A percentile compares a stretch with the other conserved stretches of the same genome.
These are phyloP conservation scores for Sanderia malayensis DNA, from an alignment of 30 jellyfish, hydroid and myxozoan genomes.

Conservation along the genomic window DNA sequence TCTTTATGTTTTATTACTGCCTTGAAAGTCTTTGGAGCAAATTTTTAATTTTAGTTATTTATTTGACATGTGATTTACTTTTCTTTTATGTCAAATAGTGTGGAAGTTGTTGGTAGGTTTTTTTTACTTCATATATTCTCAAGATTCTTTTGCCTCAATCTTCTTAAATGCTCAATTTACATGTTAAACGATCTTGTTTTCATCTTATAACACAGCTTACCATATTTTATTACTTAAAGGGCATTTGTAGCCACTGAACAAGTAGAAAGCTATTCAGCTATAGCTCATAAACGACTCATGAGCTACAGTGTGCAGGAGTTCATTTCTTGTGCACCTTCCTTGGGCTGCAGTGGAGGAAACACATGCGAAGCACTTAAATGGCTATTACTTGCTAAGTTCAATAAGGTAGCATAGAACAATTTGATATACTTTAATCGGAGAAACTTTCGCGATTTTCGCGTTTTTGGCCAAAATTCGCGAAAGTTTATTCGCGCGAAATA, in stretches of 20 bases:
- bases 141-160: not conserved
- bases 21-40: not conserved
- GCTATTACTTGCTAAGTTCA: slow-evolving; percentile 30
- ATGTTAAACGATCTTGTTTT: not conserved
- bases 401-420: slow-evolving; percentile 36
- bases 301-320: slow-evolving; percentile 78
- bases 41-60: not conserved
- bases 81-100: slow-evolving; percentile 28
- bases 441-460: too few relatives aligned
- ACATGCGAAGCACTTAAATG: slow-evolving; percentile 77
- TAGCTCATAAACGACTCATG: slow-evolving; percentile 28
- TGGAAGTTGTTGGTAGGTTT: slow-evolving; percentile 81
- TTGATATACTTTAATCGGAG: too few relatives aligned
- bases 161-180: not conserved
- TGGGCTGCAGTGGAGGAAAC: slow-evolving; percentile 86
- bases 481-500: too few relatives aligned
- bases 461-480: too few relatives aligned
- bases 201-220: not conserved
- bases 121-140: not conserved
- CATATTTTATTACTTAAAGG: slow-evolving; percentile 16
- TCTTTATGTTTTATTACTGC: not conserved
- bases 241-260: slow-evolving; percentile 87
- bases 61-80: not conserved
- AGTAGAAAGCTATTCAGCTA: slow-evolving; percentile 70
- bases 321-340: slow-evolving; percentile 70